Evolutionary conservation across 2,888 invertebrate genomes (phyloP).

Genomic region (Lathronympha strigana): DNA sequence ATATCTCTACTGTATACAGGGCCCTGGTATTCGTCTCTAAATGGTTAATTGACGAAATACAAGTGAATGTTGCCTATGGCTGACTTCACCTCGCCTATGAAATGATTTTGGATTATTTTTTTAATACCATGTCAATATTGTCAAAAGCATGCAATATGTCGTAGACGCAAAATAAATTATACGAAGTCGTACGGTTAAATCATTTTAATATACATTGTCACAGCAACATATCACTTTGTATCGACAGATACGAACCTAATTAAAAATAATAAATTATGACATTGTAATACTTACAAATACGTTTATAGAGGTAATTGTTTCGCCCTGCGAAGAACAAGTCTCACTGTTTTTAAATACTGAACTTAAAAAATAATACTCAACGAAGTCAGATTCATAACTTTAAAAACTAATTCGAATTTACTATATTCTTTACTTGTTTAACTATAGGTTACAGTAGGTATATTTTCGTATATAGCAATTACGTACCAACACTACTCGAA

Average conservation of each 20-base stretch:
- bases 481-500: slow-evolving; percentile 17
- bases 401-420: slow-evolving; percentile 38
- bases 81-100: background rate
- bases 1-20: slow-evolving; percentile 35
- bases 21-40: slow-evolving; percentile 22
- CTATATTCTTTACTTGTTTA: slow-evolving; percentile 9
- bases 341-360: slow-evolving; percentile 63
- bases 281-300: slow-evolving; percentile 55
- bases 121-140: background rate
- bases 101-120: background rate
- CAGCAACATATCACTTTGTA: slow-evolving; percentile 81
- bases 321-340: slow-evolving; percentile 72
- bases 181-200: slow-evolving; percentile 19
- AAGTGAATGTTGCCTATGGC: slow-evolving; percentile 8
- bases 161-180: slow-evolving; percentile 22
- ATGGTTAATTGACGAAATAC: slow-evolving; percentile 31
- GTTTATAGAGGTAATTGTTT: slow-evolving; percentile 60
- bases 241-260: slow-evolving; percentile 65
- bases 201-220: slow-evolving; percentile 62
- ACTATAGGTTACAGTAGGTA: background rate
- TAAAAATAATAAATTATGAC: slow-evolving; percentile 60
- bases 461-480: background rate
- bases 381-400: slow-evolving; percentile 46
- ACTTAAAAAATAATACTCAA: slow-evolving; percentile 47
- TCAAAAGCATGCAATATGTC: background rate